phyloP scores from a whole-genome alignment of 2,113 vertebrate species.

The Haplotaxodon microlepis region DNA sequence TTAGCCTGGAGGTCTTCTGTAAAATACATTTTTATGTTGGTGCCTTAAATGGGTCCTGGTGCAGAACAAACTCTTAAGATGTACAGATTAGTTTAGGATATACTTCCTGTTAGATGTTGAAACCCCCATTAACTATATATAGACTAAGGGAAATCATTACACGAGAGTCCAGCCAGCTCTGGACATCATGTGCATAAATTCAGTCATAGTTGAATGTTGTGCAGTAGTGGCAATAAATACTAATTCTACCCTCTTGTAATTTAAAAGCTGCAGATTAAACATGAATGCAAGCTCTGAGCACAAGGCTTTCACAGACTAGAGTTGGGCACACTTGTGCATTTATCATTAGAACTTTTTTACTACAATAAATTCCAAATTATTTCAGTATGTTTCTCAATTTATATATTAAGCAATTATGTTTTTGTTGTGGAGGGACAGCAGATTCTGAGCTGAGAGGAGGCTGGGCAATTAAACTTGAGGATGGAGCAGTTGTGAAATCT shows the following conservation, averaged over 20 bases:
- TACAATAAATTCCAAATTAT: background rate
- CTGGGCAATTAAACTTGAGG: background rate
- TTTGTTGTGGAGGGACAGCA: background rate
- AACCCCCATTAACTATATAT: background rate
- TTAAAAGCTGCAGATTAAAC: background rate
- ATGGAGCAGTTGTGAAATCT: background rate
- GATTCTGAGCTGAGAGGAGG: background rate
- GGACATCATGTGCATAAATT: background rate
- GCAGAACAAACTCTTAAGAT: background rate
- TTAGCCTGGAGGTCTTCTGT: background rate
- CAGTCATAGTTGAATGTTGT: background rate
- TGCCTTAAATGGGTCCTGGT: background rate
- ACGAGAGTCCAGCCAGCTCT: fast-evolving
- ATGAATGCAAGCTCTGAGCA: background rate
- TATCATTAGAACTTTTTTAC: background rate
- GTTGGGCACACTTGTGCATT: background rate
- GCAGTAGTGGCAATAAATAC: background rate
- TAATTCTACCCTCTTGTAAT: background rate
- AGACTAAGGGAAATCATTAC: background rate
- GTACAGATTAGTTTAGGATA: background rate
- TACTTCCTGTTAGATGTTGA: background rate
- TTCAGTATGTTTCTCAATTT: background rate
- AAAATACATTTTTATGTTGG: background rate
- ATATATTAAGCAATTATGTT: background rate
- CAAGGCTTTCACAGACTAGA: background rate